Conservation (phyloP, 2,888 invertebrate genomes). For the Tipula confusa region DNA sequence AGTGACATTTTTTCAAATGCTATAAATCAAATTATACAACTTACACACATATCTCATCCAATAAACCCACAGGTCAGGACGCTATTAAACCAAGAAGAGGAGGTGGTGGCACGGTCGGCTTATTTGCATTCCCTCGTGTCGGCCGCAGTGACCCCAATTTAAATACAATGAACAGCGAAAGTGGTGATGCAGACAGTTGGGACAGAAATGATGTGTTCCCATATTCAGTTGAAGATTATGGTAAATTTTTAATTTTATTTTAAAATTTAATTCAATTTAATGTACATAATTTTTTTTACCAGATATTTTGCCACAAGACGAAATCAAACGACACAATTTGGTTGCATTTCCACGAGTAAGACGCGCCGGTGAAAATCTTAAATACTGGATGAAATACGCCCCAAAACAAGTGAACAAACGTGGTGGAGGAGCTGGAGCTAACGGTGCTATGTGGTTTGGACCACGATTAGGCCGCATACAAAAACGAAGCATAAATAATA, state of each 20-base stretch:
- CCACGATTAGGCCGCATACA: slow-evolving; percentile 58
- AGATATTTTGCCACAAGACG: slow-evolving; percentile 37
- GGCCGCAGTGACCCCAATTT: slow-evolving; percentile 53
- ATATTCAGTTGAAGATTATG: slow-evolving; percentile 53
- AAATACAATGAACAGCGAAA: background rate
- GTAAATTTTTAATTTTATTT: slow-evolving; percentile 41
- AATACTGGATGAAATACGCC: slow-evolving; percentile 46
- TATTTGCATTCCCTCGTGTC: slow-evolving; percentile 60
- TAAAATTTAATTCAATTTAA: too few relatives aligned
- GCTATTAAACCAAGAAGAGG: slow-evolving; percentile 51
- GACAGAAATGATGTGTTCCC: slow-evolving; percentile 50
- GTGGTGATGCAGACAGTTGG: slow-evolving; percentile 34
- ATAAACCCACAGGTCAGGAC: slow-evolving; percentile 44
- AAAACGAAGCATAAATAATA: slow-evolving; percentile 39
- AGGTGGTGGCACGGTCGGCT: slow-evolving; percentile 56
- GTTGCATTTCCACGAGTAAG: slow-evolving; percentile 52
- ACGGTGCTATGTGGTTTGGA: slow-evolving; percentile 63
- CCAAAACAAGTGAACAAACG: slow-evolving; percentile 45
- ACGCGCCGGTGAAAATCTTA: slow-evolving; percentile 45
- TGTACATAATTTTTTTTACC: too few relatives aligned
- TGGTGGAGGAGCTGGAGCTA: slow-evolving; percentile 45
- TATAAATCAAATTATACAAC: too few relatives aligned
- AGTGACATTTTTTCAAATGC: too few relatives aligned
- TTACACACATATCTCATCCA: too few relatives aligned
- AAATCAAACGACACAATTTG: slow-evolving; percentile 48